phyloP scores from a whole-genome alignment of 2,113 vertebrate species.

The Hemicordylus capensis region DNA sequence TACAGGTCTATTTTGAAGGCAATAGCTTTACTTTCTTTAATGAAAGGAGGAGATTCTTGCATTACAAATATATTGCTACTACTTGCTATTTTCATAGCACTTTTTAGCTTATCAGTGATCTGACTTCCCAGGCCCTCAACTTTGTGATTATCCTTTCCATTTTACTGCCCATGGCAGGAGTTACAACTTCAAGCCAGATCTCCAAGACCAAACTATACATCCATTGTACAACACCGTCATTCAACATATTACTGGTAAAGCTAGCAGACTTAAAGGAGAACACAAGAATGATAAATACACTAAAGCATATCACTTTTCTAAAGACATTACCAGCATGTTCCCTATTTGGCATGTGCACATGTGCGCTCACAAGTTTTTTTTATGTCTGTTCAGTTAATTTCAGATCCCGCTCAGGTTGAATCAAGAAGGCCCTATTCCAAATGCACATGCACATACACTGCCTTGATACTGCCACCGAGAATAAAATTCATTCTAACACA shows the following conservation, averaged over 20 bases:
- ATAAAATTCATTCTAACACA: no score
- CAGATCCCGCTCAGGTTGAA: no score
- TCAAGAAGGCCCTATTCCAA: no score
- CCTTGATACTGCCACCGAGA: no score
- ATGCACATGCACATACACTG: no score
- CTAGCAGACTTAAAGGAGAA: not conserved
- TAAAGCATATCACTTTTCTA: not conserved
- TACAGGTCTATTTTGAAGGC: not conserved
- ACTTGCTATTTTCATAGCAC: no score
- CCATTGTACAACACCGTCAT: not conserved
- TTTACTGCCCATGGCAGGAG: not conserved
- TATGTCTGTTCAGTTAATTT: no score
- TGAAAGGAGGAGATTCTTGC: not conserved
- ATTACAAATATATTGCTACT: not conserved
- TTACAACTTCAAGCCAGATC: not conserved
- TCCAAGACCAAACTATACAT: not conserved
- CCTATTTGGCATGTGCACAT: no score
- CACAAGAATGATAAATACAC: not conserved
- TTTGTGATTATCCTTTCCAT: not conserved
- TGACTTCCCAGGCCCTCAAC: not conserved
- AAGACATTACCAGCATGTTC: not conserved
- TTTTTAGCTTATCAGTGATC: not conserved
- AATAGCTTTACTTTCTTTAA: not conserved
- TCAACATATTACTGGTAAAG: not conserved
- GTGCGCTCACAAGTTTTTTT: no score